Conservation (phyloP, 2,888 invertebrate genomes). For the Sericinus montela region DNA sequence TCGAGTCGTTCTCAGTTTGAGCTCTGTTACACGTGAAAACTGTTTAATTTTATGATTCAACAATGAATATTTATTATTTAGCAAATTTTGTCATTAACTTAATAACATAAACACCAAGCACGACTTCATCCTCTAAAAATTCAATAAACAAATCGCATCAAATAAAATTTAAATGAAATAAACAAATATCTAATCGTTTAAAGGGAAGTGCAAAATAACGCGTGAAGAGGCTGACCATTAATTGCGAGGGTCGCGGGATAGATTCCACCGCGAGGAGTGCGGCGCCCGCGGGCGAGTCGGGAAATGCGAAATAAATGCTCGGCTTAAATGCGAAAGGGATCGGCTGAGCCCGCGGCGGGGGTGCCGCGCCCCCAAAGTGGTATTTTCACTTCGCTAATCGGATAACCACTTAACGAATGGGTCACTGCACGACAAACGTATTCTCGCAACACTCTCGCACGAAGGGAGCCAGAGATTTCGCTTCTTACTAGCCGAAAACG, state of each 20-base stretch:
- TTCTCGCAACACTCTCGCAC: slow-evolving; percentile 78
- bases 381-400: slow-evolving; percentile 82
- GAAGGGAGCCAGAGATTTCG: slow-evolving; percentile 59
- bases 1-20: no score
- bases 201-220: slow-evolving; percentile 28
- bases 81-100: no score
- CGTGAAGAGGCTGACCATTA: slow-evolving; percentile 56
- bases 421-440: slow-evolving; percentile 78
- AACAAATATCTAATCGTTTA: not conserved
- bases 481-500: slow-evolving; percentile 70
- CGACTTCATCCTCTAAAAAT: no score
- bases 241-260: slow-evolving; percentile 54
- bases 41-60: no score
- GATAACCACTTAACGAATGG: slow-evolving; percentile 81
- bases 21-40: no score
- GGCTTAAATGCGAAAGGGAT: slow-evolving; percentile 75
- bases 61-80: no score
- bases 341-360: slow-evolving; percentile 69
- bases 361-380: slow-evolving; percentile 78
- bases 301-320: slow-evolving; percentile 78
- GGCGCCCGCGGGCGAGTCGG: slow-evolving; percentile 58
- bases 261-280: slow-evolving; percentile 46
- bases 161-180: not conserved
- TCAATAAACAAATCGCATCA: no score
- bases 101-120: no score